Percentiles rank a stretch among this genome's conserved stretches.
phyloP scores from a whole-genome alignment of 2,888 invertebrate species.

The Boloria euphrosyne region DNA sequence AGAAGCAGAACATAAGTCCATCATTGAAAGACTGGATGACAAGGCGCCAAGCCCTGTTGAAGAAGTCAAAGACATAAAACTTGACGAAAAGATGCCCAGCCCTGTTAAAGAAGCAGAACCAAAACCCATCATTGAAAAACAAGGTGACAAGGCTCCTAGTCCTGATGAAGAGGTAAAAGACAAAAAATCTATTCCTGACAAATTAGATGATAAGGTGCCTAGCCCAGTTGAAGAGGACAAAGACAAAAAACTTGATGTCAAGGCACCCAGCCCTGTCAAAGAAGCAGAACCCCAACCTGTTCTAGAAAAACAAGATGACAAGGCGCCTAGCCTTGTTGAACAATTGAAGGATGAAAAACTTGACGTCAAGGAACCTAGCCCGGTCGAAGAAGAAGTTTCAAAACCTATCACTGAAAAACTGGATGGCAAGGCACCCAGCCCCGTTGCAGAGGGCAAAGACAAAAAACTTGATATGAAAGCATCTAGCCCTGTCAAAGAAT shows the following conservation, averaged over 20 bases:
- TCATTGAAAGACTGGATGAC: slow-evolving; percentile 16
- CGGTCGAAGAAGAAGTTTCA: no score
- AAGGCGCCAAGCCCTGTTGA: slow-evolving; percentile 20
- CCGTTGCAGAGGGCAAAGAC: neutral
- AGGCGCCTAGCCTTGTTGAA: slow-evolving; percentile 26
- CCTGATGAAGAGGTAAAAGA: no score
- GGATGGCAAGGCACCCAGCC: neutral
- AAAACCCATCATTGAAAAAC: neutral
- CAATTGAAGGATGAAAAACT: neutral
- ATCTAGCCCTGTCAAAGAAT: slow-evolving; percentile 19
- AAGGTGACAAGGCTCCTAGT: slow-evolving; percentile 7
- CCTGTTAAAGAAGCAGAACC: slow-evolving; percentile 8
- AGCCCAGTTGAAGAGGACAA: slow-evolving; percentile 12
- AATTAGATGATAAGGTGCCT: slow-evolving; percentile 20
- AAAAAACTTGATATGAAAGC: slow-evolving; percentile 17
- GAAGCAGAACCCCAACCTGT: neutral
- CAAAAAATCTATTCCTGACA: slow-evolving; percentile 10
- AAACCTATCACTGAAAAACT: no score
- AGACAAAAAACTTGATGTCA: neutral
- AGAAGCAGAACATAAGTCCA: neutral
- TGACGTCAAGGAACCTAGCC: no score
- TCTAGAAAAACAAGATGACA: slow-evolving; percentile 12
- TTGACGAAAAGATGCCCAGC: slow-evolving; percentile 20
- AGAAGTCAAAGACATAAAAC: neutral
- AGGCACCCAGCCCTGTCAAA: neutral